Evolutionary conservation across 2,113 vertebrate species (phyloP).

Genomic region (Phylloscopus trochiloides): DNA sequence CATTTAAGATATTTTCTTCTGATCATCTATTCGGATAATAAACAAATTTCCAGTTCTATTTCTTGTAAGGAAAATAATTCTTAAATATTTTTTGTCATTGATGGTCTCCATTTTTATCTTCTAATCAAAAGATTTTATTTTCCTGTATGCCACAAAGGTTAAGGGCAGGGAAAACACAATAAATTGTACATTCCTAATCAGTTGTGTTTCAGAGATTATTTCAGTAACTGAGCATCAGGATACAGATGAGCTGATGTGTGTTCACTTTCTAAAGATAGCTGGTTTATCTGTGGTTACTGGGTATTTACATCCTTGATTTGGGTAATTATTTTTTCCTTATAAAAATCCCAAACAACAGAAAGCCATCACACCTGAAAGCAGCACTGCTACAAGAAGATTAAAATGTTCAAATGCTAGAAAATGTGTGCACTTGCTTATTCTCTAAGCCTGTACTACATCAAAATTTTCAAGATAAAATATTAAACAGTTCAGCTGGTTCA

Average conservation of each 20-base stretch:
- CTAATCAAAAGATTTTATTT: background rate
- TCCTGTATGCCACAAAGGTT: background rate
- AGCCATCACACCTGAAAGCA: background rate
- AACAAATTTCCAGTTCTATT: background rate
- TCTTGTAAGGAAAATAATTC: background rate
- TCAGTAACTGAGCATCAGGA: background rate
- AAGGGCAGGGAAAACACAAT: background rate
- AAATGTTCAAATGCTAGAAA: background rate
- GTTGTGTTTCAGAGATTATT: background rate
- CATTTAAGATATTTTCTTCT: background rate
- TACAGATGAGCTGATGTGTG: background rate
- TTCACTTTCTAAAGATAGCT: background rate
- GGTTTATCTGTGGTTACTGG: background rate
- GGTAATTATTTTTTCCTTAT: background rate
- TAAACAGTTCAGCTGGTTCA: background rate
- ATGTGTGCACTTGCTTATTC: background rate
- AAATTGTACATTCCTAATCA: background rate
- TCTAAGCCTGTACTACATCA: background rate
- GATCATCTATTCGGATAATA: background rate
- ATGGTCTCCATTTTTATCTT: background rate
- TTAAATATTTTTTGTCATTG: background rate
- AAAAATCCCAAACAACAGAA: background rate
- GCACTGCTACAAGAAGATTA: background rate
- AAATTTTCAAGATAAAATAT: background rate
- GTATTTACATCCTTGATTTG: background rate